Evolutionary conservation across 2,888 invertebrate genomes (phyloP).

Genomic region (Parnassius mnemosyne): DNA sequence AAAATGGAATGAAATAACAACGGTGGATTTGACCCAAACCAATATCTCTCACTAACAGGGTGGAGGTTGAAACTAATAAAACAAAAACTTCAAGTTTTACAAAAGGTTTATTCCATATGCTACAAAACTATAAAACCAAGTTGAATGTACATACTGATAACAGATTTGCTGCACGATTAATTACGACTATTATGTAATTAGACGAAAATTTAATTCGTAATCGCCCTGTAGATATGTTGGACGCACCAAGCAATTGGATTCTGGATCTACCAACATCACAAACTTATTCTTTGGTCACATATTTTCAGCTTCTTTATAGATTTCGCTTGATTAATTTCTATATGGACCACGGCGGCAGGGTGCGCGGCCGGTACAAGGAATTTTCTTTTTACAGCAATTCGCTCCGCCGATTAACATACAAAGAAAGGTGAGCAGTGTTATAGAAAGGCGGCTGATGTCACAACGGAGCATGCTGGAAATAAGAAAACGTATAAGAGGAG

Average conservation of each 20-base stretch:
- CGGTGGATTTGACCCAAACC: slow-evolving; percentile 72
- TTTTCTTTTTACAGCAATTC: slow-evolving; percentile 41
- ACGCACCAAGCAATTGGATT: slow-evolving; percentile 14
- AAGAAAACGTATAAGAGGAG: too few species aligned
- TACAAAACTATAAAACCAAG: background rate
- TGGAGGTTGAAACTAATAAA: slow-evolving; percentile 9
- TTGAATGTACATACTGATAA: background rate
- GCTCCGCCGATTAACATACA: slow-evolving; percentile 44
- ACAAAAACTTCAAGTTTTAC: slow-evolving; percentile 8
- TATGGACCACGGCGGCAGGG: slow-evolving; percentile 63
- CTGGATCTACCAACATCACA: background rate
- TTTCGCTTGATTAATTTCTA: slow-evolving; percentile 33
- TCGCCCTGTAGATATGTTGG: slow-evolving; percentile 13
- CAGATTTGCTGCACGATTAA: background rate
- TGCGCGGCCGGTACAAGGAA: slow-evolving; percentile 52
- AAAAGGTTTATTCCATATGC: slow-evolving; percentile 8
- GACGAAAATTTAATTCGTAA: slow-evolving; percentile 12
- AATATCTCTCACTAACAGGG: slow-evolving; percentile 43
- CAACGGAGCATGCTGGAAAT: slow-evolving; percentile 5
- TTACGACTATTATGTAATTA: slow-evolving; percentile 3
- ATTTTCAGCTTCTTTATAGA: too few species aligned
- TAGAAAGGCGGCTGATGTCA: background rate
- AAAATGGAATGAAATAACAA: slow-evolving; percentile 29
- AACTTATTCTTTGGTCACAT: too few species aligned
- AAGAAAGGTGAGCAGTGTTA: slow-evolving; percentile 43